phyloP scores from a whole-genome alignment of 2,113 vertebrate genomes.

The Candoia aspera region DNA sequence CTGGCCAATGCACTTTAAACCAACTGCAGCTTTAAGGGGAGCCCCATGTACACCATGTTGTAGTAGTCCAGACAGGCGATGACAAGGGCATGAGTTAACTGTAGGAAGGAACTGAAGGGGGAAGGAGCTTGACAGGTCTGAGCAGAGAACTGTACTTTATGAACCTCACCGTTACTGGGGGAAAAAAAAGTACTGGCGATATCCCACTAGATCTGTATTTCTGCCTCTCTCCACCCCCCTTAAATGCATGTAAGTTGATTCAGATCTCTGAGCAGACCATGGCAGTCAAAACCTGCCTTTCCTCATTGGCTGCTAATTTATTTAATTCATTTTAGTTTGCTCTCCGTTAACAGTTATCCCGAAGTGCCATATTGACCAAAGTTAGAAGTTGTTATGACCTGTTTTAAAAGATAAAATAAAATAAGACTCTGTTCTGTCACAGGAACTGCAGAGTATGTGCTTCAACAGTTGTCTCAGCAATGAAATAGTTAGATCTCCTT shows the following conservation, averaged over 20 bases:
- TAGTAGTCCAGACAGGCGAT: not conserved
- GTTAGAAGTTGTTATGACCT: not conserved
- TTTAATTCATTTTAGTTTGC: not conserved
- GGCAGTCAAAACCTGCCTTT: too few species aligned
- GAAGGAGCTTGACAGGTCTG: not conserved
- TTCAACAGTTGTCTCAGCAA: not conserved
- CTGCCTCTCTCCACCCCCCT: not conserved
- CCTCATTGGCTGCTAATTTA: not conserved
- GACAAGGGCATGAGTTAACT: not conserved
- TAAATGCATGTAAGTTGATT: too few species aligned
- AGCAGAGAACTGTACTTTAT: not conserved
- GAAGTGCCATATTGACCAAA: not conserved
- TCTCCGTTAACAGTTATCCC: not conserved
- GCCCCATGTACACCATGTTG: not conserved
- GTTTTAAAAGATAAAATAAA: not conserved
- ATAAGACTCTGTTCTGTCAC: not conserved
- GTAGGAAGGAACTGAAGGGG: not conserved
- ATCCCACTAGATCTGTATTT: not conserved
- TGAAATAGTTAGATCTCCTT: not conserved
- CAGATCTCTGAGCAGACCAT: too few species aligned
- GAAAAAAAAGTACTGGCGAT: not conserved
- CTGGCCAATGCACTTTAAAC: not conserved
- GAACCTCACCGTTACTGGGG: not conserved
- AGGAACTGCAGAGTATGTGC: not conserved
- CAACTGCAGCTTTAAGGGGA: not conserved